These are phyloP conservation scores for Junonia oenone DNA, from an alignment of 2,888 invertebrate species.

Conservation along the genomic window DNA sequence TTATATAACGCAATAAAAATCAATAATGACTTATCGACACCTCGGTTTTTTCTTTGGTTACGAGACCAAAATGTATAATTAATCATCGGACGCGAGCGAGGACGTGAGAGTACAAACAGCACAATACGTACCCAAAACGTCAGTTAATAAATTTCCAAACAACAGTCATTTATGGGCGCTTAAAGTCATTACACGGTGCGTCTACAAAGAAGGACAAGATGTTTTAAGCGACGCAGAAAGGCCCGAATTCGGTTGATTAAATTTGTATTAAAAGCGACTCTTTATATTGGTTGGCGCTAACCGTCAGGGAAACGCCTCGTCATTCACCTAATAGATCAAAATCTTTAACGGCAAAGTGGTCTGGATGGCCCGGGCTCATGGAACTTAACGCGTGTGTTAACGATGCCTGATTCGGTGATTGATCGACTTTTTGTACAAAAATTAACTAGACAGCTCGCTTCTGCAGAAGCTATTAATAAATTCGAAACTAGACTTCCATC, in stretches of 20 bases:
- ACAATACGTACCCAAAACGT: slow-evolving; percentile 55
- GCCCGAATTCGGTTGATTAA: slow-evolving; percentile 70
- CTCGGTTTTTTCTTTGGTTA: slow-evolving; percentile 10
- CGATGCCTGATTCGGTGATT: slow-evolving; percentile 73
- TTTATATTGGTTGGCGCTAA: slow-evolving; percentile 69
- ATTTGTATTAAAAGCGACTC: slow-evolving; percentile 74
- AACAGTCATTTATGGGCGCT: slow-evolving; percentile 67
- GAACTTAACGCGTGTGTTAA: slow-evolving; percentile 67
- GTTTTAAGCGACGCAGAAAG: slow-evolving; percentile 63
- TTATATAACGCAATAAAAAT: neutral
- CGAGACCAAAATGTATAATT: slow-evolving; percentile 38
- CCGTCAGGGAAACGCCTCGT: slow-evolving; percentile 52
- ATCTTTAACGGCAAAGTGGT: slow-evolving; percentile 64
- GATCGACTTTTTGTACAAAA: slow-evolving; percentile 62
- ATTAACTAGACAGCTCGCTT: slow-evolving; percentile 55
- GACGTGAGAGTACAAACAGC: slow-evolving; percentile 43
- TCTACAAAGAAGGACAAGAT: slow-evolving; percentile 59
- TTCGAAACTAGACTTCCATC: slow-evolving; percentile 30
- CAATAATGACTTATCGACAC: neutral
- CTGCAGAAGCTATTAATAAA: slow-evolving; percentile 55
- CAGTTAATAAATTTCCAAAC: slow-evolving; percentile 68
- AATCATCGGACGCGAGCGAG: slow-evolving; percentile 48
- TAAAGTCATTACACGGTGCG: slow-evolving; percentile 72
- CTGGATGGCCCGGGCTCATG: slow-evolving; percentile 62
- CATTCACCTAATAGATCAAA: slow-evolving; percentile 73